These are phyloP conservation scores for Galeruca laticollis DNA, from an alignment of 2,888 invertebrate genomes.

Conservation along the genomic window DNA sequence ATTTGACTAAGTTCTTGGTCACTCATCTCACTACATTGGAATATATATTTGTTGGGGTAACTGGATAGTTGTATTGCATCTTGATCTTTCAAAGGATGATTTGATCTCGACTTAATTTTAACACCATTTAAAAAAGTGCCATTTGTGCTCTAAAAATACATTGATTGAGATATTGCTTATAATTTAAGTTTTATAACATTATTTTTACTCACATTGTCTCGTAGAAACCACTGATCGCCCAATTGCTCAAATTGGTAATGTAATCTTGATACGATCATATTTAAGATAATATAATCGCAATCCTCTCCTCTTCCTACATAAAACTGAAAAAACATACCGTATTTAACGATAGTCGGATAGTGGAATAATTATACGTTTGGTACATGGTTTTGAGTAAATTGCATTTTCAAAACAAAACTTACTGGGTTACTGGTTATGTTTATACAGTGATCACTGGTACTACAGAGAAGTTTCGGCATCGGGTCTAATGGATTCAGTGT, in stretches of 20 bases:
- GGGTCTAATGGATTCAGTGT: neutral
- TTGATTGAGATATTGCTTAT: neutral
- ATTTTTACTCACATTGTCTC: constrained; percentile 63
- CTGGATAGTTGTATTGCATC: constrained; percentile 43
- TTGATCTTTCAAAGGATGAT: constrained; percentile 41
- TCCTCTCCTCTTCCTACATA: constrained; percentile 71
- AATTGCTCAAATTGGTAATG: constrained; percentile 70
- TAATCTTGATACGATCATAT: constrained; percentile 70
- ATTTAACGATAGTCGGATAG: neutral
- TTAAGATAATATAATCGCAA: constrained; percentile 69
- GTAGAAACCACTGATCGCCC: constrained; percentile 68
- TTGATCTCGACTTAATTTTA: constrained; percentile 36
- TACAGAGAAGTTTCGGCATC: neutral
- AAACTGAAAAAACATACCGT: constrained; percentile 66
- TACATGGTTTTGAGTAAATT: neutral
- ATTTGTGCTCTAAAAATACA: constrained; percentile 50
- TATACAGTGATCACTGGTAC: neutral
- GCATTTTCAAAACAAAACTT: neutral
- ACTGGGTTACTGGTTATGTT: neutral
- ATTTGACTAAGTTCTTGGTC: constrained; percentile 42
- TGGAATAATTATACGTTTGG: neutral
- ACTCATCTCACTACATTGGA: constrained; percentile 34
- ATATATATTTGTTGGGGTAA: constrained; percentile 27
- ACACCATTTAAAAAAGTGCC: constrained; percentile 49
- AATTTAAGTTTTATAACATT: neutral